Base-by-base conservation (phyloP, 2,113 vertebrate genomes). In the Gasterosteus nipponicus region DNA sequence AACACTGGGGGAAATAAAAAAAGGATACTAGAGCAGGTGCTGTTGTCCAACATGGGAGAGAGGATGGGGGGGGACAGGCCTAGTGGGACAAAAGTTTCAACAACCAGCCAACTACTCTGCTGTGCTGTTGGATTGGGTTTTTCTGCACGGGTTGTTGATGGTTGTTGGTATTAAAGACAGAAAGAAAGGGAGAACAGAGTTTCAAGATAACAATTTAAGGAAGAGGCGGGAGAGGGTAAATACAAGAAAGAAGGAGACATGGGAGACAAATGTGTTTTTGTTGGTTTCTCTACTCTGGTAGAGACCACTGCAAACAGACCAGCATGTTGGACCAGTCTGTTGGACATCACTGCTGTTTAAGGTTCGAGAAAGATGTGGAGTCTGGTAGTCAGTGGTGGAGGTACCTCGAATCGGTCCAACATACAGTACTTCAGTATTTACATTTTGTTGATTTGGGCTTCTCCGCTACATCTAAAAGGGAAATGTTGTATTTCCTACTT, bases 81-180 rank as follows among this genome's bases (percentile, higher is more conserved):
- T 18, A 60, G 60, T 73, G 82, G 84, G 62, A 79, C 71, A 59
- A 54, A 80, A 78, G 65, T 85, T 87, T 58, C 76, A 63, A 7
- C 59, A 57, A 57, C 7, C 60, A 5, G 49, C 66, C 73, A 47
- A 73, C 77, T 76, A 10, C 26, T 38, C 5, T 12, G 7, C 4
- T 39, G 22, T 12, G 1, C 39, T 7, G 14, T 42, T 6, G 15
- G 5, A 31, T 5, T 19, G 1, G 14, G n/a, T 26, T 6, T 64
- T 1, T 33, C 29, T 56, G 51, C 0, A 56, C 19, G n/a, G 39
- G 12, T 7, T 14, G 12, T 5, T 3, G 7, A 39, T 10, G 9
- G 0, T 1, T 44, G 53, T 5, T 8, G 15, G 41, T 2, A 47
- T 5, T 39, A 71, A 7, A 63, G 22, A 53, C 19, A 53, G 49